phyloP scores from a whole-genome alignment of 2,113 vertebrate species.

The Cranoglanis bouderius region DNA sequence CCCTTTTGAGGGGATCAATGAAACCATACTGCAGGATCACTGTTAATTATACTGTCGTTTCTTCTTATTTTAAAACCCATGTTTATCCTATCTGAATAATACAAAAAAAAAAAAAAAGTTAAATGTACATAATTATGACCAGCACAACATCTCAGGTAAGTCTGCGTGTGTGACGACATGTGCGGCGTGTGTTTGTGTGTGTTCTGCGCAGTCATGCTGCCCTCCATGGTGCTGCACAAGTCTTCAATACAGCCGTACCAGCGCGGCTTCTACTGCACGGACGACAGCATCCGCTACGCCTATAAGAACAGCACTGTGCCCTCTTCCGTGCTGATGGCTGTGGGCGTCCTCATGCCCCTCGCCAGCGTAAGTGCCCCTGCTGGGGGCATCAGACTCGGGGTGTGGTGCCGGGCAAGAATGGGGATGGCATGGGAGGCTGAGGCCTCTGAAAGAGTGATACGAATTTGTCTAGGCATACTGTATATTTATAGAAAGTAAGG shows the following conservation, averaged over 20 bases:
- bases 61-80: not conserved
- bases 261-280: slow-evolving; percentile 79
- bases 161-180: slow-evolving; percentile 40
- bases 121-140: not conserved
- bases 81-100: not conserved
- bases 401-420: slow-evolving; percentile 47
- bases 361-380: slow-evolving; percentile 80
- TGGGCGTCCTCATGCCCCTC: slow-evolving; percentile 78
- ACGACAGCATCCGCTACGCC: slow-evolving; percentile 74
- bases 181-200: slow-evolving; percentile 49
- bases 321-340: slow-evolving; percentile 78
- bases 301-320: slow-evolving; percentile 76
- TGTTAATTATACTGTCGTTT: not conserved
- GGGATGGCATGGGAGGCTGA: slow-evolving; percentile 23
- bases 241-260: slow-evolving; percentile 81
- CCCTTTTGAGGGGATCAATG: not conserved
- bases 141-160: slow-evolving; percentile 36
- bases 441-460: slow-evolving; percentile 40
- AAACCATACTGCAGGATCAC: not conserved
- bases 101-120: not conserved
- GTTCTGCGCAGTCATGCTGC: slow-evolving; percentile 74
- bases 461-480: not conserved
- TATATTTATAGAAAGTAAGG: too few species aligned
- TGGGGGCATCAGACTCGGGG: slow-evolving; percentile 52
- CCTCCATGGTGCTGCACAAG: slow-evolving; percentile 73